Conservation (phyloP, 2,888 invertebrate genomes). For the Nebria brevicollis region DNA sequence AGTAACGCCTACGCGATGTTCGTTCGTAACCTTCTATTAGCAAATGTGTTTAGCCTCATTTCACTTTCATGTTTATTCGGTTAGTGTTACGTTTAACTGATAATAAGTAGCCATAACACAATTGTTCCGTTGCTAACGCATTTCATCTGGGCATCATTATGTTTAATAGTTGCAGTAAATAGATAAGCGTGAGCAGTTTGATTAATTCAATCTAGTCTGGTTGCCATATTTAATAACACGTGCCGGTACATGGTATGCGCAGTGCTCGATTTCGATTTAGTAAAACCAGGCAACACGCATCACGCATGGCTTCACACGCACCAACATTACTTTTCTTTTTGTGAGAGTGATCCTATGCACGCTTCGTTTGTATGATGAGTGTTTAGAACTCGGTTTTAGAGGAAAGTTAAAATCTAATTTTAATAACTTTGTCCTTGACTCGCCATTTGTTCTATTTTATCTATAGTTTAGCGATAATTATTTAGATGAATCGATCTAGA, state of each 20-base stretch:
- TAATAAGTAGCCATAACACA: background rate
- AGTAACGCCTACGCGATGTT: background rate
- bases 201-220: constrained; percentile 17
- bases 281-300: background rate
- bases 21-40: too few relatives aligned
- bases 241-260: background rate
- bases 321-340: too few relatives aligned
- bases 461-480: background rate
- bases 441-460: constrained; percentile 24
- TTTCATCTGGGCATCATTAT: background rate
- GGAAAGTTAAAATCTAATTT: background rate
- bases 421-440: constrained; percentile 13
- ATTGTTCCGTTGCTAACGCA: background rate
- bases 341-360: too few relatives aligned
- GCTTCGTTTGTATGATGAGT: background rate
- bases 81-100: background rate
- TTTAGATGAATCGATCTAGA: background rate
- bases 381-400: background rate
- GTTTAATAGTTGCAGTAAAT: constrained; percentile 20
- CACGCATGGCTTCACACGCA: background rate
- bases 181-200: constrained; percentile 24
- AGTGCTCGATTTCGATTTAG: background rate
- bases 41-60: too few relatives aligned
- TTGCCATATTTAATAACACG: constrained; percentile 3
- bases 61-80: background rate